These are phyloP conservation scores for Myotis pilosus DNA, from an alignment of 2,797 vertebrate genomes.

Conservation along the genomic window DNA sequence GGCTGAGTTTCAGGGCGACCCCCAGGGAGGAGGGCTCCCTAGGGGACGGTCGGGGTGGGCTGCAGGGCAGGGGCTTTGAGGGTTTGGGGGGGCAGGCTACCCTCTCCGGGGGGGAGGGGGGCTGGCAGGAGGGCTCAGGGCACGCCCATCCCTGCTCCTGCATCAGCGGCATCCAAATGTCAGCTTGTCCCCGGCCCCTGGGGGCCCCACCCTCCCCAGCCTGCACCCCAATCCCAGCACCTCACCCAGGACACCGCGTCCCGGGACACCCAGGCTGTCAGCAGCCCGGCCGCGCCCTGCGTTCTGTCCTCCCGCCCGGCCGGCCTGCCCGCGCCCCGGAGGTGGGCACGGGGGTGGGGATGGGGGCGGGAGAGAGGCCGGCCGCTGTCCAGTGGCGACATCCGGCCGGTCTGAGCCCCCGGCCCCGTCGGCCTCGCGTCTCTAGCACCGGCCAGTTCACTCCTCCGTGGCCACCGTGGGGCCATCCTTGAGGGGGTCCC, in stretches of 20 bases:
- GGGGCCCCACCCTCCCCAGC: not conserved
- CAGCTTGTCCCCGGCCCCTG: not conserved
- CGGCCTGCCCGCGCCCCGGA: accelerated
- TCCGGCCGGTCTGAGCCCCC: not conserved
- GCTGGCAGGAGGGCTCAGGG: not conserved
- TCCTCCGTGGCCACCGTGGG: accelerated
- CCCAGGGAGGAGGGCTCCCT: not conserved
- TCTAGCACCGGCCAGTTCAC: not conserved
- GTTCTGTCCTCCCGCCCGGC: too few relatives aligned
- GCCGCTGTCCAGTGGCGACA: accelerated
- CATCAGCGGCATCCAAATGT: accelerated
- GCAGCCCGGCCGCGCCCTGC: not conserved
- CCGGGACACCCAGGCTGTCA: not conserved
- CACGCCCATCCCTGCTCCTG: accelerated
- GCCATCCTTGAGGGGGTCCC: too few relatives aligned
- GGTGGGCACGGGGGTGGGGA: not conserved
- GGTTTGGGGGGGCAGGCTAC: not conserved
- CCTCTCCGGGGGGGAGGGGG: not conserved
- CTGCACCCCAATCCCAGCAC: not conserved
- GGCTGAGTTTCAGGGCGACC: too few relatives aligned
- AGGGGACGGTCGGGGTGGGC: not conserved
- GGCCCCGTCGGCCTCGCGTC: too few relatives aligned
- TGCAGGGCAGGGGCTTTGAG: not conserved
- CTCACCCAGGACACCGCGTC: constrained; percentile 38
- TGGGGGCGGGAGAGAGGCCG: accelerated